Conservation (phyloP, 2,888 invertebrate species). For the Gerosis bhagava region DNA sequence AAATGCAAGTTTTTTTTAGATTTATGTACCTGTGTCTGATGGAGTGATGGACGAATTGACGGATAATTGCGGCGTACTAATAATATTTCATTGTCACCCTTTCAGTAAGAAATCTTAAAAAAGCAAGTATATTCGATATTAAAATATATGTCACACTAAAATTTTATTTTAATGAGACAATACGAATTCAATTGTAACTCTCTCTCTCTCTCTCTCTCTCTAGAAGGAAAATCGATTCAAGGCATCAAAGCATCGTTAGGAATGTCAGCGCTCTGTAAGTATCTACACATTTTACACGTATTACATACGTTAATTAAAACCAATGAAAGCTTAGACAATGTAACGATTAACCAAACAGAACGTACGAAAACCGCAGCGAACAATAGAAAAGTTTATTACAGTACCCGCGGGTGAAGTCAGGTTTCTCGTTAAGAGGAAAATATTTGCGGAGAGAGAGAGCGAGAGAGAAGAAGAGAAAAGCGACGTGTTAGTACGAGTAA, state of each 20-base stretch:
- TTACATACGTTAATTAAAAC: conserved; percentile 49
- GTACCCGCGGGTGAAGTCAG: conserved; percentile 67
- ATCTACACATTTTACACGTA: conserved; percentile 1
- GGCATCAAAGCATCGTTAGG: background rate
- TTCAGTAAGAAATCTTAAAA: too few relatives aligned
- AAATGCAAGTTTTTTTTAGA: too few relatives aligned
- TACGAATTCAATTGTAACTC: too few relatives aligned
- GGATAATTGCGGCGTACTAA: too few relatives aligned
- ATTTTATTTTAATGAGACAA: too few relatives aligned
- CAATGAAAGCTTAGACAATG: conserved; percentile 44
- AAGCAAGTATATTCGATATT: too few relatives aligned
- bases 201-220: too few relatives aligned
- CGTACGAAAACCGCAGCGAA: conserved; percentile 51
- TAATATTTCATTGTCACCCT: too few relatives aligned
- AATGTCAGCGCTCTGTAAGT: conserved; percentile 10
- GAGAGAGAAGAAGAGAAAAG: too few relatives aligned
- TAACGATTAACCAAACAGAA: conserved; percentile 45
- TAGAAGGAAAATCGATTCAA: conserved; percentile 13
- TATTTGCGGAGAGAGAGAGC: conserved; percentile 61
- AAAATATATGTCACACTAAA: too few relatives aligned
- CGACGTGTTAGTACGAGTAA: conserved; percentile 68
- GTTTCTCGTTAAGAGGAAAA: conserved; percentile 74
- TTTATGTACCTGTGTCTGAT: too few relatives aligned
- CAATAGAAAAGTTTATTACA: conserved; percentile 76
- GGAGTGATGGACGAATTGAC: too few relatives aligned